Evolutionary conservation across 2,797 vertebrate species (phyloP).

Genomic region (Artibeus lituratus): DNA sequence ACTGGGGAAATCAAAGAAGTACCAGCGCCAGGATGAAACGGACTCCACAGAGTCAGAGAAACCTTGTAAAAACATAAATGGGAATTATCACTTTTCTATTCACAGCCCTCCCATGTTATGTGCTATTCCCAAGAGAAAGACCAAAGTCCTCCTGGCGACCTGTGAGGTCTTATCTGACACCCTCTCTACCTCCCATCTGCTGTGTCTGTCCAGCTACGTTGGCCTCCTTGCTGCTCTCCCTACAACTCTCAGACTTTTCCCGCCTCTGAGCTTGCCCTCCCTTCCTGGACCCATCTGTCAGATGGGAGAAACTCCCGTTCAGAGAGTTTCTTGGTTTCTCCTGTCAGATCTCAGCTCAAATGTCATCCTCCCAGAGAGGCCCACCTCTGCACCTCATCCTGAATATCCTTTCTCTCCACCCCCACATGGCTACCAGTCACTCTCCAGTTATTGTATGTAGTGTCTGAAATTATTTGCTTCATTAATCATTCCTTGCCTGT

Average conservation of each 20-base stretch:
- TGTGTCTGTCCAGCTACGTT: not conserved
- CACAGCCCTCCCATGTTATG: not conserved
- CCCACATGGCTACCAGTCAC: not conserved
- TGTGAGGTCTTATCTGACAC: not conserved
- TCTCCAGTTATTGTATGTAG: not conserved
- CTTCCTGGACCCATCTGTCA: not conserved
- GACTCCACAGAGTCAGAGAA: too few relatives aligned
- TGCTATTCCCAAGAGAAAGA: not conserved
- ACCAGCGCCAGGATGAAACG: not conserved
- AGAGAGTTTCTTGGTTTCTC: not conserved
- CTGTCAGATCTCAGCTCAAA: not conserved
- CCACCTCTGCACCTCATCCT: not conserved
- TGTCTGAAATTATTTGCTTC: not conserved
- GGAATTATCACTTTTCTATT: not conserved
- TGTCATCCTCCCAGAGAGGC: not conserved
- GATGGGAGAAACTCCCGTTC: too few relatives aligned
- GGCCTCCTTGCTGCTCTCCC: not conserved
- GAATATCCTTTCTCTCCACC: not conserved
- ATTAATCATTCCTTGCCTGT: not conserved
- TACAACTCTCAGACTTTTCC: not conserved
- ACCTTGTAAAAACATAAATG: not conserved
- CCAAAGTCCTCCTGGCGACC: not conserved
- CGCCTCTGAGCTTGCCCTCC: not conserved
- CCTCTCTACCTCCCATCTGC: not conserved
- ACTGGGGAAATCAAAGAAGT: not conserved